Base-by-base conservation (phyloP, 2,797 vertebrate species). In the Premnoplex brunnescens region DNA sequence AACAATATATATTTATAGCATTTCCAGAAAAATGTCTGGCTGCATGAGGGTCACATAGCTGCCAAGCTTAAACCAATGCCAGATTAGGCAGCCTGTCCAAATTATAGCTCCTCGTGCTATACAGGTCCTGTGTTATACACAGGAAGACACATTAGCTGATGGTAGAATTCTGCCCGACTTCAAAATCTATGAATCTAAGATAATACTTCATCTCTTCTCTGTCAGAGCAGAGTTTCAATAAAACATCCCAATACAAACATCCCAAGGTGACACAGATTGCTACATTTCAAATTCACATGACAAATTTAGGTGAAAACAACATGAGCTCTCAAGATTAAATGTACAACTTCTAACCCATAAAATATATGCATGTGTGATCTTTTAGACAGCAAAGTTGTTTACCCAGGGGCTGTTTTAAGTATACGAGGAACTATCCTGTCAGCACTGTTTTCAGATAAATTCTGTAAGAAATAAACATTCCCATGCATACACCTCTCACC, bases 271-370 rank as follows among this genome's bases (percentile, higher is more conserved):
- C 84, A 92, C 34, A 80, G 84, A 91, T 63, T 71, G 67, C 67
- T 93, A 72, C 75, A 62, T 92, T 93, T 95, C 86, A 93, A 93
- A 95, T 92, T 68, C 91, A 91, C 21, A 71, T 92, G 95, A 96
- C 91, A 95, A 95, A 93, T 96, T 91, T 83, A 74, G 60, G 92
- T 83, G 86, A 88, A 96, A 94, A 93, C 74, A 95, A 83, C 86
- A 85, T 16, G 67, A 95, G 84, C 72, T 91, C 84, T 91, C 63
- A 64, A 89, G 81, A 96, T 87, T 83, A 83, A 85, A 69, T 0
- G 3, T 67, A 34, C 44, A 68, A 68, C 72, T 95, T 95, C 72
- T 76, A 93, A 64, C 22, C 55, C 56, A 68, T 71, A 60, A 96
- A 91, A 96, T 90, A 93, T 73, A 90, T 66, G n/a, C 80, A 90